phyloP scores from a whole-genome alignment of 1,140 invertebrate species.

The Tachypleus tridentatus region DNA sequence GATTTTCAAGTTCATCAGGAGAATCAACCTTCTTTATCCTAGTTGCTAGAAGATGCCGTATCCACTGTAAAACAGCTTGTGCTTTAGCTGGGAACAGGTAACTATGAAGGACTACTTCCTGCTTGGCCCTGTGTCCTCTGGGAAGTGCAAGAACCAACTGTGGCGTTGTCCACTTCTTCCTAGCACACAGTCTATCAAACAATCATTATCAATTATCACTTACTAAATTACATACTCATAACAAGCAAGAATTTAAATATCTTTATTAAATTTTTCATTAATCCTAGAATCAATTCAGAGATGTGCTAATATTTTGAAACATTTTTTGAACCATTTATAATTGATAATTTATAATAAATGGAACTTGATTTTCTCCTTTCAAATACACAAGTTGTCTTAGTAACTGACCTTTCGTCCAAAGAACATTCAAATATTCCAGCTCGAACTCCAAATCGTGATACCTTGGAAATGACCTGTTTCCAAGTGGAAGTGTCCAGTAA shows the following conservation, averaged over 20 bases:
- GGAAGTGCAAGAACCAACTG: slow-evolving; percentile 40
- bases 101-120: slow-evolving; percentile 37
- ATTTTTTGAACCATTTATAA: no score
- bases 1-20: slow-evolving; percentile 26
- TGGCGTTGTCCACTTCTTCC: slow-evolving; percentile 38
- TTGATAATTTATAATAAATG: no score
- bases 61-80: slow-evolving; percentile 36
- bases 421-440: slow-evolving; percentile 40
- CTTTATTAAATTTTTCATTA: no score
- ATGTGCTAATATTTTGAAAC: no score
- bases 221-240: no score
- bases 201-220: neutral
- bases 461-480: slow-evolving; percentile 33
- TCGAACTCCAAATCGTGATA: slow-evolving; percentile 38
- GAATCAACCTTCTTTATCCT: slow-evolving; percentile 32
- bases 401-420: slow-evolving; percentile 32
- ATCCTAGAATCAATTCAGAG: no score
- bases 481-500: slow-evolving; percentile 33
- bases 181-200: slow-evolving; percentile 35
- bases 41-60: slow-evolving; percentile 35
- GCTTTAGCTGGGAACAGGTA: slow-evolving; percentile 30
- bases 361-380: no score
- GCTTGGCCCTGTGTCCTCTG: slow-evolving; percentile 38
- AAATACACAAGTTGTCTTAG: no score
- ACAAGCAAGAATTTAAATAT: no score